phyloP scores from a whole-genome alignment of 1,140 invertebrate species.

The Caenorhabditis latens region DNA sequence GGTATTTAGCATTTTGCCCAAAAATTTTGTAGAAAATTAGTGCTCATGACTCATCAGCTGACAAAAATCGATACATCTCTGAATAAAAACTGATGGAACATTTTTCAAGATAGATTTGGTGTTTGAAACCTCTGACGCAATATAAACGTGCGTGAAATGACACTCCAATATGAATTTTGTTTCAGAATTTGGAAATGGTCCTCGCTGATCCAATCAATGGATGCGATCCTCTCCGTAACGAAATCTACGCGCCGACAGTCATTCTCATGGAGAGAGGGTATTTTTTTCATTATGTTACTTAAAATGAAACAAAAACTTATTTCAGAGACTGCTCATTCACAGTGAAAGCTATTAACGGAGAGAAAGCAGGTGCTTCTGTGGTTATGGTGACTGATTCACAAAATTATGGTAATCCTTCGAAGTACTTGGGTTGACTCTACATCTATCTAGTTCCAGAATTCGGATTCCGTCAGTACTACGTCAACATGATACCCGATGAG shows the following conservation, averaged over 20 bases:
- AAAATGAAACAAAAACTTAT: neutral
- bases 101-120: too few relatives aligned
- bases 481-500: slow-evolving; percentile 42
- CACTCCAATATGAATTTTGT: neutral
- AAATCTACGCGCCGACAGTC: slow-evolving; percentile 12
- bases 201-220: neutral
- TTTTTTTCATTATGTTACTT: neutral
- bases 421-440: neutral
- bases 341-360: neutral
- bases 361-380: neutral
- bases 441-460: neutral
- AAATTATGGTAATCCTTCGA: neutral
- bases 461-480: slow-evolving; percentile 11
- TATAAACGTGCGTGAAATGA: too few relatives aligned
- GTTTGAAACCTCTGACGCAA: too few relatives aligned
- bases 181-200: slow-evolving; percentile 34
- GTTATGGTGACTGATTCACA: slow-evolving; percentile 16
- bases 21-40: neutral
- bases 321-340: slow-evolving; percentile 42
- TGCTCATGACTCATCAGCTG: neutral
- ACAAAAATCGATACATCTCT: neutral
- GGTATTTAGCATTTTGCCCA: neutral
- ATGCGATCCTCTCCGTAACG: slow-evolving; percentile 10
- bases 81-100: too few relatives aligned
- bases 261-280: slow-evolving; percentile 42